phyloP scores from a whole-genome alignment of 2,888 invertebrate species.

The Napeogenes inachia region DNA sequence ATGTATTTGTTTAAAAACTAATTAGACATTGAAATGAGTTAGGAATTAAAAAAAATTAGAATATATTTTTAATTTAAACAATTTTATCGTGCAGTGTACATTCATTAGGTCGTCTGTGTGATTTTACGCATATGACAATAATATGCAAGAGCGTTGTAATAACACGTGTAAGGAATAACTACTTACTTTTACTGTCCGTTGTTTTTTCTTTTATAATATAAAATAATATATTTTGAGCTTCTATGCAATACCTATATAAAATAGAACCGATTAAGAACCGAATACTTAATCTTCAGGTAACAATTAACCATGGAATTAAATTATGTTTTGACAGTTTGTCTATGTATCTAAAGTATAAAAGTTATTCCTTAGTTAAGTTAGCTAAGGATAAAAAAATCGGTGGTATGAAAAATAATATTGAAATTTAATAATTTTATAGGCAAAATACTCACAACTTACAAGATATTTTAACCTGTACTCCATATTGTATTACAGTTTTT shows the following conservation, averaged over 20 bases:
- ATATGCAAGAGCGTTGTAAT: slow-evolving; percentile 44
- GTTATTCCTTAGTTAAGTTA: too few relatives aligned
- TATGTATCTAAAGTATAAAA: too few relatives aligned
- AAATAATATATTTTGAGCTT: too few relatives aligned
- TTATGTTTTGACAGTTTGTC: too few relatives aligned
- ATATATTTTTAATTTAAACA: background rate
- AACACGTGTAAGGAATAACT: slow-evolving; percentile 44
- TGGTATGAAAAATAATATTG: too few relatives aligned
- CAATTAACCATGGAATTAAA: too few relatives aligned
- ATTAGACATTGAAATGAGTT: too few relatives aligned
- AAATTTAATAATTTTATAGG: too few relatives aligned
- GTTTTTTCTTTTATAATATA: background rate
- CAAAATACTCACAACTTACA: background rate
- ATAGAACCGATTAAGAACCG: too few relatives aligned
- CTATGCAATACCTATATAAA: too few relatives aligned
- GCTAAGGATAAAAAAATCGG: too few relatives aligned
- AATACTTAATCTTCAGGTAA: too few relatives aligned
- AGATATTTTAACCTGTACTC: background rate
- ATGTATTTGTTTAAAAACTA: background rate
- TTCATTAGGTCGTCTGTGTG: slow-evolving; percentile 51
- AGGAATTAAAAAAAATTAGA: background rate
- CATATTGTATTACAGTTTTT: slow-evolving; percentile 4
- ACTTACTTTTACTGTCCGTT: slow-evolving; percentile 10
- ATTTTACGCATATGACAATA: slow-evolving; percentile 52
- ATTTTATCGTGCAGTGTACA: slow-evolving; percentile 48